These are phyloP conservation scores for Dryocosmus kuriphilus DNA, from an alignment of 2,888 invertebrate genomes.

Conservation along the genomic window DNA sequence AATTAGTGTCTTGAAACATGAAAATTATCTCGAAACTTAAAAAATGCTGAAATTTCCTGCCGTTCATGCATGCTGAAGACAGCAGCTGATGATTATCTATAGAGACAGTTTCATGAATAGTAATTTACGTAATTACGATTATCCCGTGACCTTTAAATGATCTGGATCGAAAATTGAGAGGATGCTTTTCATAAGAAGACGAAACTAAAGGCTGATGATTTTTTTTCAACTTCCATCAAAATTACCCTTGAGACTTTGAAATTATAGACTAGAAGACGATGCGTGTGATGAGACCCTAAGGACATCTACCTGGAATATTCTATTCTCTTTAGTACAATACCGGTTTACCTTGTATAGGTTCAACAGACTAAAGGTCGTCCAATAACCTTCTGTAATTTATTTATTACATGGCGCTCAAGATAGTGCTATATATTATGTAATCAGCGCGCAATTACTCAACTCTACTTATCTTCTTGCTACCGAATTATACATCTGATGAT, in stretches of 20 bases:
- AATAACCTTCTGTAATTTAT: slow-evolving; percentile 56
- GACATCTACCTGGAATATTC: slow-evolving; percentile 4
- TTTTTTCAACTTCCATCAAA: not conserved
- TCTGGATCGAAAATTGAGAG: not conserved
- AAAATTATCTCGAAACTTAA: not conserved
- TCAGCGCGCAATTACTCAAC: slow-evolving; percentile 1
- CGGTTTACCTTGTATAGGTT: slow-evolving; percentile 54
- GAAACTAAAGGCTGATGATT: not conserved
- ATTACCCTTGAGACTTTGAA: not conserved
- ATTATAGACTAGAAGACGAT: not conserved
- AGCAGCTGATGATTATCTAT: not conserved
- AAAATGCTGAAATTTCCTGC: not conserved
- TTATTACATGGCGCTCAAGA: slow-evolving; percentile 21
- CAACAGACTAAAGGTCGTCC: slow-evolving; percentile 55
- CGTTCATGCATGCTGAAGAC: not conserved
- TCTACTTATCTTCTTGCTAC: not conserved
- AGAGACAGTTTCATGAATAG: not conserved
- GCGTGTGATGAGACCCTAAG: not conserved
- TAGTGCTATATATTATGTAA: slow-evolving; percentile 10
- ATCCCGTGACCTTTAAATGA: not conserved
- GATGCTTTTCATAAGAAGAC: not conserved
- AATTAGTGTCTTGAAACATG: not conserved
- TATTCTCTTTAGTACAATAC: slow-evolving; percentile 42
- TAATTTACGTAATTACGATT: not conserved
- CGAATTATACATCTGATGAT: not conserved